Base-by-base conservation (phyloP, 1,140 invertebrate genomes). In the Saccostrea glomerata region DNA sequence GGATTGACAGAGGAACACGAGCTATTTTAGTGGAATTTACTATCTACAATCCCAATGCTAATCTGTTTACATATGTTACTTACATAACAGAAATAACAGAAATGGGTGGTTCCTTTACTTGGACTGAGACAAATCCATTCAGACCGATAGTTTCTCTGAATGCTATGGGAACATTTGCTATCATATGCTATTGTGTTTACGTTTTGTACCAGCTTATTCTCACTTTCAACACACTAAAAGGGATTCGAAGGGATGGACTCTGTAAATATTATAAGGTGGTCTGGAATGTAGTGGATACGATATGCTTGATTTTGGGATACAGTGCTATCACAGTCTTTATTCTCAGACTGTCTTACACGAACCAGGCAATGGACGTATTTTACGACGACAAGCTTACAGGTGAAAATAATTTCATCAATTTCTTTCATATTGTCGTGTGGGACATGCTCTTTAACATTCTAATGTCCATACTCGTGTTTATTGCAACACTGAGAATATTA, bases 11-110 rank as follows among this genome's bases (percentile, higher is more conserved):
- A 36, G 89, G 92, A 20, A 96, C 96, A 3, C 89, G 96, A 87
- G 95, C 95, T 11, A 92, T 96, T 30, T 94, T 96, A 86, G 91
- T 95, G 3, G 96, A 96, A 87, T 96, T 96, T 89, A 95, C 95
- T n/a, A 92, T 95, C 0, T 96, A 96, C 90, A 96, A 96, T 90
- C 94, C 95, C 9, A 92, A 92, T 86, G 89, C 87, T 0, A 92
- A 93, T 83, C 85, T 92, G 23, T 91, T 94, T 60, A 55, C 86
- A 13, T 91, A 88, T 60, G 25, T 90, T 11, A 89, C 84, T 25
- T 86, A 93, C 11, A 66, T 90, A 13, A 89, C 91, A 7, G 96
- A 96, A 90, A 95, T 96, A 88, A 86, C 94, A 30, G 95, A 95
- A 30, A 94, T 94, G 23, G 96, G 96, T 9, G 92, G 91, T 20